Base-by-base conservation (phyloP, 2,113 vertebrate genomes). In the Pipra filicauda region DNA sequence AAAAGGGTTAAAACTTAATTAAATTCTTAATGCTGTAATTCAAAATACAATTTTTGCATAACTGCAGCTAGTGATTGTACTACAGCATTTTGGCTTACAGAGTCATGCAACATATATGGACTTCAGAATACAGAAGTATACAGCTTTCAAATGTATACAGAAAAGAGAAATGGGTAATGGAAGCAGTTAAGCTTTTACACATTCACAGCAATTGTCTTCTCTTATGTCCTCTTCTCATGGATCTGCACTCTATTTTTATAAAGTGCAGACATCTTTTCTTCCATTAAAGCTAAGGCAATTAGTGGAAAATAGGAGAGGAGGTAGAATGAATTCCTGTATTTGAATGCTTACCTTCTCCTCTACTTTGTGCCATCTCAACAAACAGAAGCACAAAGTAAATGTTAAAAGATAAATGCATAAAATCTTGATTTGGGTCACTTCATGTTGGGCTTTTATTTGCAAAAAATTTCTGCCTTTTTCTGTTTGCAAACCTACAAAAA, bases 201-300 rank as follows among this genome's bases (percentile, higher is more conserved):
- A 46, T 46, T 94, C 49, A 31, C 3, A 39, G 73, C 67, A 80
- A 80, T 90, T 73, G 79, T 96, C 61, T 82, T 91, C 58, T 88
- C 76, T 92, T 86, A 83, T 5, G 1, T 54, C 55, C 43, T 66
- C 71, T 93, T 95, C 87, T 22, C 52, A 78, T 46, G 44, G 79
- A 72, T 85, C 75, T 72, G 65, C 52, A 67, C 27, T 82, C 94
- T 97, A 94, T 96, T 97, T 98, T 97, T 97, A 88, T 72, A 65
- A 96, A 93, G 73, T 64, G 52, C 52, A 93, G 83, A 97, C 37
- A 69, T 80, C 75, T 78, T 95, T 92, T 65, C 90, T 97, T 84
- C 91, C 44, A 85, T 69, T 78, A 95, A 95, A 93, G 75, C 69
- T 94, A 92, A 88, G 61, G 84, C 69, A 80, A 95, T 74, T 52